Conservation (phyloP, 2,113 vertebrate species). For the Ictalurus punctatus region DNA sequence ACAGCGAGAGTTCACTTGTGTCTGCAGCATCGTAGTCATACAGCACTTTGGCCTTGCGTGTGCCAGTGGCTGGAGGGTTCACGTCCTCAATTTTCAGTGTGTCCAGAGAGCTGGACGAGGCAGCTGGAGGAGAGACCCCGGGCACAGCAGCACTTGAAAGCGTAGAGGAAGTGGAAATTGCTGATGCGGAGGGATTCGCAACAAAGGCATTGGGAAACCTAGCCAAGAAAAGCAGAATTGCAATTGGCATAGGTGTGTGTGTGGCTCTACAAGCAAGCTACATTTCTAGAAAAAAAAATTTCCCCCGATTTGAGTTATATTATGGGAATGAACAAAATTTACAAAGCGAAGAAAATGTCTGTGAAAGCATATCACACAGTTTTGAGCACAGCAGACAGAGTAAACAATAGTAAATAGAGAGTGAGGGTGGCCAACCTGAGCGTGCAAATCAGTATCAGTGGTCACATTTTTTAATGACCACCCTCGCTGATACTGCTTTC, state of each 20-base stretch:
- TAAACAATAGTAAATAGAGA: neutral
- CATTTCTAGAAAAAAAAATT: neutral
- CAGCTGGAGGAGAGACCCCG: conserved; percentile 53
- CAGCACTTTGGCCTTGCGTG: conserved; percentile 90
- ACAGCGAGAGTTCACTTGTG: conserved; percentile 88
- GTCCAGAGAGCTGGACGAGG: conserved; percentile 57
- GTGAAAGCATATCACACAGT: neutral
- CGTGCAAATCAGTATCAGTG: neutral
- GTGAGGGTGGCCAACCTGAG: neutral
- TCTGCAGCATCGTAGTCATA: conserved; percentile 94
- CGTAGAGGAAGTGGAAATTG: conserved; percentile 56
- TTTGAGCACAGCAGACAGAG: too few species aligned
- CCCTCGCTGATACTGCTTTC: neutral
- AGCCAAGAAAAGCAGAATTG: neutral
- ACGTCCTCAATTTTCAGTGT: conserved; percentile 85
- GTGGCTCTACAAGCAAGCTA: neutral
- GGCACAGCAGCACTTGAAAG: conserved; percentile 70
- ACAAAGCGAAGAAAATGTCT: neutral
- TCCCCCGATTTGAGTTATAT: neutral
- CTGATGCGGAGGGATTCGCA: conserved; percentile 69
- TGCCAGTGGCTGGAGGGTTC: conserved; percentile 85
- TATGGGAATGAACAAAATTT: neutral
- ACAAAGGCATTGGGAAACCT: conserved; percentile 89
- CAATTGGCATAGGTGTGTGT: neutral
- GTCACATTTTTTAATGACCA: neutral